Conservation (phyloP, 2,797 vertebrate species). For the Hapalemur alaotrensis region DNA sequence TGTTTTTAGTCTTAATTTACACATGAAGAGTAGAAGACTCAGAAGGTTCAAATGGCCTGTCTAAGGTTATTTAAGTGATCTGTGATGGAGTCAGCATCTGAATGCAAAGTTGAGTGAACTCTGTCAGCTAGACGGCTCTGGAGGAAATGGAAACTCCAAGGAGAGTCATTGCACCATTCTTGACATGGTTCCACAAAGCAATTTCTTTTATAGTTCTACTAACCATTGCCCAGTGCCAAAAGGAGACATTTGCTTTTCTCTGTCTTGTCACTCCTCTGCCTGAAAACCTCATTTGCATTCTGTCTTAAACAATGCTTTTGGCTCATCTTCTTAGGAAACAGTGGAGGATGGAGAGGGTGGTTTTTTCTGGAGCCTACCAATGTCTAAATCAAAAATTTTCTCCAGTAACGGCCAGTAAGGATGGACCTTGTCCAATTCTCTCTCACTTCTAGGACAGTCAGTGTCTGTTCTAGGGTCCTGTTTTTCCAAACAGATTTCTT, state of each 20-base stretch:
- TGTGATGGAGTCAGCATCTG: not conserved
- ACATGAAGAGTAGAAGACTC: not conserved
- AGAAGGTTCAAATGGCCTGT: not conserved
- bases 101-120: not conserved
- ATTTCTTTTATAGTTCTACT: not conserved
- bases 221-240: not conserved
- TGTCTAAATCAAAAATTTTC: constrained; percentile 20
- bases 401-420: not conserved
- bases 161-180: not conserved
- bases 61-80: not conserved
- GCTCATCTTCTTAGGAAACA: not conserved
- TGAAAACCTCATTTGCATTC: constrained; percentile 34
- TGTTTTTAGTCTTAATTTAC: not conserved
- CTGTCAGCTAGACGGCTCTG: not conserved
- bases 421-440: not conserved
- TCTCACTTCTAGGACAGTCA: constrained; percentile 9
- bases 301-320: not conserved
- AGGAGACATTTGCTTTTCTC: not conserved
- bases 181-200: not conserved
- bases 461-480: not conserved
- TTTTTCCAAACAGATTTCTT: not conserved
- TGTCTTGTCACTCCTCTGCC: constrained; percentile 2
- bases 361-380: not conserved
- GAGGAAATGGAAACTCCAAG: not conserved
- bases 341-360: not conserved